Evolutionary conservation across 2,113 vertebrate species (phyloP), one percentile per base, ranked within the genome.

Genomic region (Clarias macrocephalus): DNA sequence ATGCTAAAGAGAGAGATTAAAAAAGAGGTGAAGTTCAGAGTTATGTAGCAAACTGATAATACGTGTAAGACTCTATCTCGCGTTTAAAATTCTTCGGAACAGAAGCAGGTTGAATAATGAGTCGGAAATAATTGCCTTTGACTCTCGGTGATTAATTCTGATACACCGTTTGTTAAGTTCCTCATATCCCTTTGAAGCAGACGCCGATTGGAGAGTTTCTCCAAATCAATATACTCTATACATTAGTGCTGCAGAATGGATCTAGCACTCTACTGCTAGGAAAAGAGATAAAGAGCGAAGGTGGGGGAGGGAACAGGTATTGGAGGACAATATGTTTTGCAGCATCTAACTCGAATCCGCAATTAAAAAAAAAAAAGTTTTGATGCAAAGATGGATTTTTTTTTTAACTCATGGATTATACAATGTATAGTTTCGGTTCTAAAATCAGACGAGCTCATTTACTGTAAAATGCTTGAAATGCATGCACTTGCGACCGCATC

Each of bases 161-260:
- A 92, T 93, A 91, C 85, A 94, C 90, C 88, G 88, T 92, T 91
- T 91, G 83, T 91, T 87, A 91, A 92, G 90, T 88, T 91, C 91
- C 90, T 92, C 92, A 93, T 93, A 93, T 93, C 92, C 92, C 88
- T 92, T 87, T 89, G 92, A 89, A 91, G 90, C 87, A 86, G 85
- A 92, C 92, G 93, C 90, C 89, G 91, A 92, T 92, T 93, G 91
- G 70, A 82, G 80, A 88, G 90, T 92, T 94, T 88, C 90, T 93
- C 88, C 87, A 60, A 92, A 93, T 95, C 93, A 93, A 94, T 95
- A 94, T 88, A 88, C 88, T 89, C 89, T 95, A 37, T 37, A 37
- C 91, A 94, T 94, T 94, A 94, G 91, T 87, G 88, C 88, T 92
- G 89, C 73, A 89, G 85, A 92, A 90, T 91, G 90, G 87, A 85